These are phyloP conservation scores for Andrena chrysosceles DNA, from an alignment of 2,888 invertebrate genomes.

Conservation along the genomic window DNA sequence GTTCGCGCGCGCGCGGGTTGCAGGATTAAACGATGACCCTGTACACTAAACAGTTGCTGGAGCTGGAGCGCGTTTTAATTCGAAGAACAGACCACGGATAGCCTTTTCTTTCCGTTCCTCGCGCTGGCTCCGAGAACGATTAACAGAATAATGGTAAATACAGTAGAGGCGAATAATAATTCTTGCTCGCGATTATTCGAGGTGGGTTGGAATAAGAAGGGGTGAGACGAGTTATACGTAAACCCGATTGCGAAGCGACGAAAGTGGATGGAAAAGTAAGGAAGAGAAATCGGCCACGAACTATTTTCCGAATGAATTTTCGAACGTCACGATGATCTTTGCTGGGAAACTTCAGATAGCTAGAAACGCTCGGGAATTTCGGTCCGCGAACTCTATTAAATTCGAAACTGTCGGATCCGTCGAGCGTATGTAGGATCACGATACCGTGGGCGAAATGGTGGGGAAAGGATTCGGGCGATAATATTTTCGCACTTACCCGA, in stretches of 20 bases:
- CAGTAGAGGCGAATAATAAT: background rate
- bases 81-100: constrained; percentile 34
- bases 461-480: constrained; percentile 2
- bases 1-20: too few relatives aligned
- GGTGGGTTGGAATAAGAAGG: too few relatives aligned
- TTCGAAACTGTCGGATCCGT: constrained; percentile 10
- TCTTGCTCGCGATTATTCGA: background rate
- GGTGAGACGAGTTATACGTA: background rate
- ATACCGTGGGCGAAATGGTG: background rate
- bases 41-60: constrained; percentile 7
- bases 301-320: constrained; percentile 16
- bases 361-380: background rate
- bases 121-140: constrained; percentile 26
- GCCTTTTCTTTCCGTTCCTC: constrained; percentile 60
- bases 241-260: background rate
- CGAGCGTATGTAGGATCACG: constrained; percentile 5
- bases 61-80: constrained; percentile 26
- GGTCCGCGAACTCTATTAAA: background rate
- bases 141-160: background rate
- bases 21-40: too few relatives aligned
- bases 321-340: constrained; percentile 9
- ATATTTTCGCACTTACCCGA: constrained; percentile 22
- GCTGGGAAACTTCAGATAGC: background rate
- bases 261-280: background rate
- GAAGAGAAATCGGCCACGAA: constrained; percentile 3